phyloP scores from a whole-genome alignment of 2,797 vertebrate genomes.

The Pteropus rufus region DNA sequence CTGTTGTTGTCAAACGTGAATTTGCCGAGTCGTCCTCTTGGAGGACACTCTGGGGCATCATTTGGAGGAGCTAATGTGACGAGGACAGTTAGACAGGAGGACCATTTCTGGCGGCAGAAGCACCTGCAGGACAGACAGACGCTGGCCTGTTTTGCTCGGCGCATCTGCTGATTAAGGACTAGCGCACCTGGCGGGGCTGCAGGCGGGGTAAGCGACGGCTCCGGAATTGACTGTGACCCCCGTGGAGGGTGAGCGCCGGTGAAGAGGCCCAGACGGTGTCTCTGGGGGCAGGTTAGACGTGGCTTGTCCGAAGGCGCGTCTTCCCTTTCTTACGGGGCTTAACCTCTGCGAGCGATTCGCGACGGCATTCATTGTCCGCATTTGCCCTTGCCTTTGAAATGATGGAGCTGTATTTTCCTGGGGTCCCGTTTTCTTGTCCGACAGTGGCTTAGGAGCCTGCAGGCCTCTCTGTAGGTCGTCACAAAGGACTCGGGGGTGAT shows the following conservation, averaged over 20 bases:
- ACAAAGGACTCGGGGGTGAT: not conserved
- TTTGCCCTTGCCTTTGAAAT: not conserved
- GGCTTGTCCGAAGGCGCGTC: fast-evolving
- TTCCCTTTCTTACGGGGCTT: not conserved
- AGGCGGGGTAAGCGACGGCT: too few species aligned
- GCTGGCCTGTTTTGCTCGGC: not conserved
- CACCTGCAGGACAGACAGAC: not conserved
- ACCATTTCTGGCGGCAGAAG: not conserved
- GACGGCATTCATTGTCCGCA: not conserved
- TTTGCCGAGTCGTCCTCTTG: not conserved
- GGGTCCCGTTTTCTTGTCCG: not conserved
- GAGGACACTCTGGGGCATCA: not conserved
- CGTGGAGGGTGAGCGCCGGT: not conserved
- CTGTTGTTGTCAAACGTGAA: not conserved
- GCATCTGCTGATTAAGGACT: not conserved
- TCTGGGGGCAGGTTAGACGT: not conserved
- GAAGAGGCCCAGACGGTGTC: not conserved
- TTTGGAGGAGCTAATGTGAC: not conserved
- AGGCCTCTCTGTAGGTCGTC: not conserved
- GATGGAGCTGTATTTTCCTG: not conserved
- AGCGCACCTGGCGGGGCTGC: fast-evolving
- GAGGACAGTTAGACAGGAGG: not conserved
- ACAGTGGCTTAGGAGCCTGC: not conserved
- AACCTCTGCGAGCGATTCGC: fast-evolving
- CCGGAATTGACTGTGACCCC: fast-evolving